Evolutionary conservation across 1,140 invertebrate species (phyloP), one percentile per base, ranked within the genome.

Genomic region (Rhizoglyphus robini): DNA sequence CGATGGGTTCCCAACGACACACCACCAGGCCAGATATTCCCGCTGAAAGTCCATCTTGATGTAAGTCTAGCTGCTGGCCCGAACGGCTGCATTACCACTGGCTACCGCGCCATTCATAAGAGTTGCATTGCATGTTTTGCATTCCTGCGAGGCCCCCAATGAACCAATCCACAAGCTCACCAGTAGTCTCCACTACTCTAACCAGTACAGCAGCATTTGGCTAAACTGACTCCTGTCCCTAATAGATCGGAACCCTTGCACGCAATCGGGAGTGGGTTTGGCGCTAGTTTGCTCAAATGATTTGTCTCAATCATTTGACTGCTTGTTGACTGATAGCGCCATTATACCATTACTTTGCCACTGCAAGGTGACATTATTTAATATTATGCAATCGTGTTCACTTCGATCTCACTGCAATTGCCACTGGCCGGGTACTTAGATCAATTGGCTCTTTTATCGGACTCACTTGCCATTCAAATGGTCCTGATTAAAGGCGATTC

Each of bases 21-120:
- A 20, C 70, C 70, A 23, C 68, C 70, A 0, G 69, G 66, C 4
- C 68, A 71, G 38, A 68, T 61, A 58, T 71, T 71, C 61, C 70
- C 71, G 29, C 38, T 71, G 25, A 46, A 51, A 15, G 67, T 71
- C 13, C 66, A 68, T 60, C 29, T 71, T 11, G 71, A 71, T 46
- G 71, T 71, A 65, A 66, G 70, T 71, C 30, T 38, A 25, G n/a
- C n/a, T n/a, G n/a, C n/a, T n/a, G n/a, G n/a, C n/a, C n/a, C n/a
- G n/a, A n/a, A n/a, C n/a, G n/a, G n/a, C n/a, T n/a, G n/a, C n/a
- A n/a, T n/a, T n/a, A n/a, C n/a, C n/a, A n/a, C n/a, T n/a, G n/a
- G n/a, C n/a, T n/a, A n/a, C n/a, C n/a, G n/a, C n/a, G n/a, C n/a
- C n/a, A n/a, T n/a, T n/a, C n/a, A n/a, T n/a, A n/a, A n/a, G n/a